Percentiles rank a stretch among this genome's conserved stretches.
These are phyloP conservation scores for Callipepla californica DNA, from an alignment of 2,113 vertebrate genomes.

Conservation along the genomic window DNA sequence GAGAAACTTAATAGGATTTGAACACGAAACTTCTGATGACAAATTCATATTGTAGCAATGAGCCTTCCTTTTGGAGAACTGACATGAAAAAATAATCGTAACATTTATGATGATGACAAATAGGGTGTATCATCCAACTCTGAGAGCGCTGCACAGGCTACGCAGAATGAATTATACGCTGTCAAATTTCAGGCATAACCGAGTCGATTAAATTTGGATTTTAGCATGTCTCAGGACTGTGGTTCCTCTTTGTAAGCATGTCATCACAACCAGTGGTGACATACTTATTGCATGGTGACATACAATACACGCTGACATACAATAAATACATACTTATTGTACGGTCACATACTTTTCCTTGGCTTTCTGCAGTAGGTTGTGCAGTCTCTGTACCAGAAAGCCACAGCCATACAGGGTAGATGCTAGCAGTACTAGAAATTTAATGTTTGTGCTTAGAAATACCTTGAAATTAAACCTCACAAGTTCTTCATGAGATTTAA, in stretches of 20 bases:
- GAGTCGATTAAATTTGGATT: neutral
- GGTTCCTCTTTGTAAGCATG: neutral
- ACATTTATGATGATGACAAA: conserved; percentile 37
- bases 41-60: conserved; percentile 11
- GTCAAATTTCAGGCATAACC: conserved; percentile 5
- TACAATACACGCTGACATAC: too few species aligned
- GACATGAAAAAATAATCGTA: conserved; percentile 12
- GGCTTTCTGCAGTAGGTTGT: neutral
- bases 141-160: neutral
- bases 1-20: neutral
- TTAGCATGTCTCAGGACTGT: neutral
- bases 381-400: neutral
- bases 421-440: neutral
- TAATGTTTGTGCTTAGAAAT: neutral
- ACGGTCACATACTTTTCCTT: neutral
- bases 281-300: too few species aligned
- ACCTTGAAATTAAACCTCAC: neutral
- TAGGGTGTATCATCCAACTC: neutral
- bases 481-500: neutral
- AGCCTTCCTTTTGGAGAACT: conserved; percentile 19
- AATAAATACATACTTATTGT: too few species aligned
- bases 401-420: neutral
- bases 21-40: conserved; percentile 27
- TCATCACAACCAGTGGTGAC: neutral
- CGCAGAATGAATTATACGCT: neutral